Evolutionary conservation across 1,140 invertebrate species (phyloP).

Genomic region (Bombus breviceps): DNA sequence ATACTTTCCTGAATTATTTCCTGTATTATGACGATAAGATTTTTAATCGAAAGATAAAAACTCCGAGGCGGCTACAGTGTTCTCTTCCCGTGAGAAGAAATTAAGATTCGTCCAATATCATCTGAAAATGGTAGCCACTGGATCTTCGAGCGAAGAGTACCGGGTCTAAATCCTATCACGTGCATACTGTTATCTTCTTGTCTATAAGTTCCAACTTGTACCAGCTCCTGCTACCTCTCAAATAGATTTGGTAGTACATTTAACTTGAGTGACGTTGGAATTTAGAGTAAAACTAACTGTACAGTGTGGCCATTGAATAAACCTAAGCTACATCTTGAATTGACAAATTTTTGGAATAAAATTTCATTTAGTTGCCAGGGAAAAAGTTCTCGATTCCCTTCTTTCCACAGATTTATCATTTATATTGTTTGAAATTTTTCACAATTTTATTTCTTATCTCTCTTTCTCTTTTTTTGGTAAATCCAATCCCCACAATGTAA

Average conservation of each 20-base stretch:
- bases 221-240: neutral
- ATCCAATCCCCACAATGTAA: no score
- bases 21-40: neutral
- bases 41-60: neutral
- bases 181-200: neutral
- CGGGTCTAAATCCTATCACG: neutral
- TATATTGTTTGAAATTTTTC: neutral
- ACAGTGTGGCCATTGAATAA: neutral
- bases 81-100: neutral
- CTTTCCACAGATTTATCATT: no score
- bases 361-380: neutral
- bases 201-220: neutral
- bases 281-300: no score
- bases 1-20: neutral
- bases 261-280: neutral
- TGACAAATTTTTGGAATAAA: neutral
- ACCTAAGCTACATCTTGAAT: neutral
- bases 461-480: no score
- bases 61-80: neutral
- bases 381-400: neutral
- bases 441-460: neutral
- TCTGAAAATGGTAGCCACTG: neutral
- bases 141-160: neutral
- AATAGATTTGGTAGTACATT: conserved; percentile 10
- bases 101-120: neutral